These are phyloP conservation scores for Paratrypauchen microcephalus DNA, from an alignment of 2,797 vertebrate species.

Conservation along the genomic window DNA sequence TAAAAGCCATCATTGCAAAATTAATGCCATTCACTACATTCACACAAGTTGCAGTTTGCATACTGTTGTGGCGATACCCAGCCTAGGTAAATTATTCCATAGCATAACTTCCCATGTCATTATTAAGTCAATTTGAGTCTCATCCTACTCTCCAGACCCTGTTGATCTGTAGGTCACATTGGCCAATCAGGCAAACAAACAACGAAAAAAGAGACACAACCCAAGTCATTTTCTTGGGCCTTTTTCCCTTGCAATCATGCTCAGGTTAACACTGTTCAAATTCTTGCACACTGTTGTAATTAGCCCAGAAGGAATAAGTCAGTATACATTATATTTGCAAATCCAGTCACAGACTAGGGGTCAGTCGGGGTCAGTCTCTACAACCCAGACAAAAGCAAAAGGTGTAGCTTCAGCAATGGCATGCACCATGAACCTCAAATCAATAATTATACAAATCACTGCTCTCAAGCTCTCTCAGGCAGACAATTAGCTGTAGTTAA, in stretches of 20 bases:
- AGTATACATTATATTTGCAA: not conserved
- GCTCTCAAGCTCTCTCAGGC: not conserved
- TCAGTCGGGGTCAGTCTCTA: not conserved
- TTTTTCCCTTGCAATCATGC: too few relatives aligned
- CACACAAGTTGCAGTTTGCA: not conserved
- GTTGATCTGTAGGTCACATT: too few relatives aligned
- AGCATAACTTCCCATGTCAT: too few relatives aligned
- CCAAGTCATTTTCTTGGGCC: too few relatives aligned
- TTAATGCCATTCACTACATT: not conserved
- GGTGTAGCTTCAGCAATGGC: not conserved
- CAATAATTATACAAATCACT: not conserved
- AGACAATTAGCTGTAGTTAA: not conserved
- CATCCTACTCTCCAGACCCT: too few relatives aligned
- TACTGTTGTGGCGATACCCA: not conserved
- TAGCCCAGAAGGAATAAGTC: not conserved
- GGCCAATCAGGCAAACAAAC: too few relatives aligned
- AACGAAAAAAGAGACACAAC: too few relatives aligned
- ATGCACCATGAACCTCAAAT: constrained; percentile 2
- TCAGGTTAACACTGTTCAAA: too few relatives aligned
- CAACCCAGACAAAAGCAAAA: not conserved
- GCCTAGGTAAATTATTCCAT: too few relatives aligned
- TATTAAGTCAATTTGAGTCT: too few relatives aligned
- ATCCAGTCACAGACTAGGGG: not conserved
- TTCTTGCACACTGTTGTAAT: not conserved
- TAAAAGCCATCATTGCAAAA: not conserved